Evolutionary conservation across 2,113 vertebrate species (phyloP), one percentile per base, ranked within the genome.

Genomic region (Eupsittula cactorum): DNA sequence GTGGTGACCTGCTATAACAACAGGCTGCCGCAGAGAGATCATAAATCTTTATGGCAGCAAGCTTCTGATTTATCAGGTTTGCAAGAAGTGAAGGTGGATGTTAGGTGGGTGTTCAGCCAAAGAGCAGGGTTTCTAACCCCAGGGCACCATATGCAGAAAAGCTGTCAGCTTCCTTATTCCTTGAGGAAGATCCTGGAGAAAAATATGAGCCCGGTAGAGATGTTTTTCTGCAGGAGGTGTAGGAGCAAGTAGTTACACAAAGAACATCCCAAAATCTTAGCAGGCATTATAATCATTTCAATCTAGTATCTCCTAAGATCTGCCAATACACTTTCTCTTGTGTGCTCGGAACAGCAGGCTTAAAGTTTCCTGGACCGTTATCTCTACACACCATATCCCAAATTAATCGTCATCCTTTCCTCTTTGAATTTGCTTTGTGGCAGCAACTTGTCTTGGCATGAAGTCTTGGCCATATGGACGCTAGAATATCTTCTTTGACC

Each of bases 401-500:
- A 90, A 86, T 64, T 92, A 94, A 90, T 90, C 2, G 0, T 92
- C 86, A 91, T 89, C 49, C 52, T 35, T 91, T 92, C 86, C 69
- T 82, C 85, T 95, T 92, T 86, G 79, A 86, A 84, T 96, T 93
- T 88, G 73, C 94, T 94, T 46, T 60, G 64, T 93, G 88, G 95
- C 82, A 96, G 47, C 88, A 90, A 88, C 85, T 96, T 86, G 65
- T 73, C 88, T 96, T 97, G 96, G 95, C 96, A 92, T 82, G 86
- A 86, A 94, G 57, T 93, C 69, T 89, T 84, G 84, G 83, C 92
- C 96, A 97, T 96, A 95, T 96, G 93, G 93, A 91, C 65, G 18
- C 74, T 53, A 68, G 88, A 73, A 92, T 91, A 79, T 94, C 88
- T 52, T 73, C 80, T 96, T 96, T 96, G 96, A 97, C 96, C 95